Base-by-base conservation (phyloP, 1,140 invertebrate genomes). In the Solen grandis region DNA sequence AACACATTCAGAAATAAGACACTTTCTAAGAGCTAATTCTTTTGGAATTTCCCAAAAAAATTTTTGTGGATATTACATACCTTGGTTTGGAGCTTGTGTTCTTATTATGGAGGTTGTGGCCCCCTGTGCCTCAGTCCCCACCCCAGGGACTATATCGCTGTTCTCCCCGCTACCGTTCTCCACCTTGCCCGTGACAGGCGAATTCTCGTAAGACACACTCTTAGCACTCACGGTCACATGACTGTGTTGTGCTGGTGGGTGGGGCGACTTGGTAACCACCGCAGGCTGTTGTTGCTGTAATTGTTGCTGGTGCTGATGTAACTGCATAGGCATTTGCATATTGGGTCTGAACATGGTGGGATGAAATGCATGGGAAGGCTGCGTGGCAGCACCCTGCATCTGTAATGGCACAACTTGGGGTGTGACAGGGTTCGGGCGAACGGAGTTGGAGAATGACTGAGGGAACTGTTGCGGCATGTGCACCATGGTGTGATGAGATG, bases 321-420 rank as follows among this genome's bases (percentile, higher is more conserved):
- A 35, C 38, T 76, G 73, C 74, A 77, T 77, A 77, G 74, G 74
- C 31, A 66, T 68, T 77, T 77, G 74, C 74, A 77, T 77, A 77
- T 77, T 77, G 62, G 63, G 74, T 57, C 74, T 35, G 50, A 65
- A 77, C 16, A 77, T 22, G 41, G 27, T 27, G 3, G 62, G 74
- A 35, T 66, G 63, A 38, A 66, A 66, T 1, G 27, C 29, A n/a
- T 66, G 63, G 16, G 29, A 10, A 19, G 63, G 31, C 22, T 33
- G 59, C 33, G 54, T 38, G 1, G 60, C 60, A 13, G 66, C 46
- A 19, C 60, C 62, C 27, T 77, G 74, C 29, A 77, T 68, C 8
- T 62, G 74, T 46, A n/a, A n/a, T n/a, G 41, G 8, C 46, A 68
- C 46, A n/a, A 77, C n/a, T 25, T 77, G 74, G 14, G 74, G 74